These are phyloP conservation scores for Eriocheir sinensis DNA, from an alignment of 1,140 invertebrate genomes.

Conservation along the genomic window DNA sequence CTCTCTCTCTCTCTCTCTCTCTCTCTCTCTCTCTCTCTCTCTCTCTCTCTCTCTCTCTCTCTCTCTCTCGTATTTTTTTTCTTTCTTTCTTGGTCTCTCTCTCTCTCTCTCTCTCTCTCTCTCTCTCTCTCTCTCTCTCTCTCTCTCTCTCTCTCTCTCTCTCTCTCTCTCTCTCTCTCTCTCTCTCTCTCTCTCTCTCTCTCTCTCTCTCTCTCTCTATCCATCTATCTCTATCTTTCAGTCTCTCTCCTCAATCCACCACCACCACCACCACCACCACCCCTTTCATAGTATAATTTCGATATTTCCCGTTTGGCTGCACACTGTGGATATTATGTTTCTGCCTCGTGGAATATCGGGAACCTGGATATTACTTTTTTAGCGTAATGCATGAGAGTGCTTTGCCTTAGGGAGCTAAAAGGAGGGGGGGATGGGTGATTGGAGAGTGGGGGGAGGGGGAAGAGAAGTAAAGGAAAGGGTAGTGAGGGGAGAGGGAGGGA, in stretches of 20 bases:
- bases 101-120: neutral
- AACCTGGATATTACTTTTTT: too few species aligned
- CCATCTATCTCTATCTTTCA: neutral
- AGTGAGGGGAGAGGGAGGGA: too few species aligned
- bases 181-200: neutral
- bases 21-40: too few species aligned
- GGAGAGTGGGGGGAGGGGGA: neutral
- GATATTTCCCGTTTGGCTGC: too few species aligned
- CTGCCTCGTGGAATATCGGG: too few species aligned
- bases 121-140: neutral
- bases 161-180: neutral
- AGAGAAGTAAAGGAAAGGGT: neutral
- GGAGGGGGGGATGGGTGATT: neutral
- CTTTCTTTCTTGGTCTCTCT: neutral
- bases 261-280: neutral
- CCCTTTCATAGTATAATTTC: too few species aligned
- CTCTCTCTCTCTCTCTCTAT: neutral
- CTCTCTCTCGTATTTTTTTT: neutral
- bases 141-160: neutral
- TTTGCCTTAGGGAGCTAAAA: neutral
- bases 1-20: too few species aligned
- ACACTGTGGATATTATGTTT: too few species aligned
- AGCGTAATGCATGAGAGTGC: too few species aligned
- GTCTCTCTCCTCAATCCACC: neutral
- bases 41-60: too few species aligned